A percentile compares a stretch with the other conserved stretches of the same genome.
Conservation (phyloP, 2,888 invertebrate species). For the Lasioglossum pauxillum region DNA sequence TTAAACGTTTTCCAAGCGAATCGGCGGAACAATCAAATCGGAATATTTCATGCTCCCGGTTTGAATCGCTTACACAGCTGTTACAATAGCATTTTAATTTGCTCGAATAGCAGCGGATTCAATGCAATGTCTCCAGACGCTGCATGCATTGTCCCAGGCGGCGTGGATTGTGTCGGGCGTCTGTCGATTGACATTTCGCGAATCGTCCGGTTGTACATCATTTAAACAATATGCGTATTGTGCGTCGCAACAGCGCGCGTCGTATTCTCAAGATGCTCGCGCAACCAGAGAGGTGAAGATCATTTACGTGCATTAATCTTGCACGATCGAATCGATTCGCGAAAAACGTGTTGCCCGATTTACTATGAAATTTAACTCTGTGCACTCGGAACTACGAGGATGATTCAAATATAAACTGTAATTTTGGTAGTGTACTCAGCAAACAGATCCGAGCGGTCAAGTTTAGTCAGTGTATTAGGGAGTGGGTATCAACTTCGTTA, state of each 20-base stretch:
- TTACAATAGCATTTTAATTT: constrained; percentile 41
- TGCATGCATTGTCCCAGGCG: constrained; percentile 31
- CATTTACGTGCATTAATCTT: neutral
- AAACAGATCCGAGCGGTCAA: no score
- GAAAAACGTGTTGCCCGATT: neutral
- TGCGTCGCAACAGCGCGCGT: constrained; percentile 43
- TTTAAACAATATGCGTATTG: constrained; percentile 69
- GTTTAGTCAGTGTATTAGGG: no score
- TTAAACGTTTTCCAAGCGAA: neutral
- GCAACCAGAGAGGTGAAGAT: constrained; percentile 10
- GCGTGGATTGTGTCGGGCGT: constrained; percentile 48
- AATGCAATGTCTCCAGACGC: constrained; percentile 39
- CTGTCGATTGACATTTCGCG: constrained; percentile 65
- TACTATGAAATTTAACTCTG: no score
- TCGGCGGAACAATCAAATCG: neutral
- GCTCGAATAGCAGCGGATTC: neutral
- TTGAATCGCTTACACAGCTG: constrained; percentile 10
- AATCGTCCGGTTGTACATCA: constrained; percentile 67
- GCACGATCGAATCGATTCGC: neutral
- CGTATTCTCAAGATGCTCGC: constrained; percentile 55
- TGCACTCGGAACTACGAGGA: no score
- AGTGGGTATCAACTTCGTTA: no score
- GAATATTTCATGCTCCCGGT: neutral
- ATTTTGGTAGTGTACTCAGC: no score
- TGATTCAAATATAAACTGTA: no score